Evolutionary conservation across 1,140 invertebrate species (phyloP), one percentile per base, ranked within the genome.

Genomic region (Brachionus calyciflorus): DNA sequence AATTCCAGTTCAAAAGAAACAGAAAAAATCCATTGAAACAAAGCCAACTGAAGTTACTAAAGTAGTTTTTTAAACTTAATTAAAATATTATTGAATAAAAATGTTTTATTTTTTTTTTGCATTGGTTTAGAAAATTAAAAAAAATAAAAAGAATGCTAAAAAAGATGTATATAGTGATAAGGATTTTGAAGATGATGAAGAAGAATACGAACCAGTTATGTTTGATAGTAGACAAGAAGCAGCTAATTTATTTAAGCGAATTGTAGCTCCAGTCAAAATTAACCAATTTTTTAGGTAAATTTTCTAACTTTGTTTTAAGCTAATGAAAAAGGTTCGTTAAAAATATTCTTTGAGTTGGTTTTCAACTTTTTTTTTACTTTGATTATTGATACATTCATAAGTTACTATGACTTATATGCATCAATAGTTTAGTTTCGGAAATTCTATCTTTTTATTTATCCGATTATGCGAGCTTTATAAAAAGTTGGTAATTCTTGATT

Each of bases 251-350:
- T 69, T 77, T n/a, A 77, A 77, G 19, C 33, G 33, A 49, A 77
- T 77, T 3, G 69, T 77, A 9, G 51, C 51, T 3, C 75, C 75
- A 46, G 63, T 77, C 26, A 77, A 69, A 51, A 24, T 33, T 4
- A 69, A 77, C 14, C 37, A 77, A 19, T 77, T 77, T 41, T 76
- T 76, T 12, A 30, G 48, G 51, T 69, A 44, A 69, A n/a, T 48
- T 49, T 48, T 30, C 26, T 46, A 10, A 1, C 17, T 14, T 0
- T 51, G 30, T 30, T 40, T 37, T 19, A 9, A 21, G 9, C 40
- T 0, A n/a, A n/a, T n/a, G n/a, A n/a, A n/a, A n/a, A n/a, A n/a
- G n/a, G n/a, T n/a, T n/a, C n/a, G n/a, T n/a, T n/a, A n/a, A n/a
- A n/a, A n/a, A n/a, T n/a, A n/a, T n/a, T n/a, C n/a, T n/a, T n/a